These are phyloP conservation scores for Melipona beecheii DNA, from an alignment of 2,888 invertebrate species.

Conservation along the genomic window DNA sequence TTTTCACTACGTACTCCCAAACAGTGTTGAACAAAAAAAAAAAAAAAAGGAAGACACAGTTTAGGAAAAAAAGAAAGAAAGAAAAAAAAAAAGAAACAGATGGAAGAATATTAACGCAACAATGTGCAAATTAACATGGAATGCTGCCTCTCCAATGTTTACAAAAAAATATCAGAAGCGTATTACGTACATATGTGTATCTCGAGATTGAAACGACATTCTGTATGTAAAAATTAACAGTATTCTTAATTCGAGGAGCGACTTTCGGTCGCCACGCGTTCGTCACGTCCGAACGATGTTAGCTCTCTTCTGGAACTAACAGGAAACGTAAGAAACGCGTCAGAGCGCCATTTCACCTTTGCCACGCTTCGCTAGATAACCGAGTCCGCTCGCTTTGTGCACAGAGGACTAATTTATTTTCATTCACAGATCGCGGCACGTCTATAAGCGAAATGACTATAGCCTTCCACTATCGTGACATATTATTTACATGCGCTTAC, in stretches of 20 bases:
- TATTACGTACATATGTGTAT: conserved; percentile 12
- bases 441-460: not conserved
- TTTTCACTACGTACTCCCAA: not conserved
- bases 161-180: conserved; percentile 31
- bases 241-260: not conserved
- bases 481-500: not conserved
- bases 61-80: not conserved
- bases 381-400: not conserved
- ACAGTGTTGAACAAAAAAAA: not conserved
- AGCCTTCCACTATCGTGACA: conserved; percentile 7
- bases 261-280: not conserved
- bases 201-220: conserved; percentile 1
- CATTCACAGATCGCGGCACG: not conserved
- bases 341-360: conserved; percentile 8
- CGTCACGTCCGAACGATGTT: conserved; percentile 40
- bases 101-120: not conserved
- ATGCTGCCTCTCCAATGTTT: conserved; percentile 58
- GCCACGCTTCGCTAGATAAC: not conserved
- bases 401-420: conserved; percentile 25
- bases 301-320: conserved; percentile 50
- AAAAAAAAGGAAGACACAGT: not conserved
- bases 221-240: not conserved
- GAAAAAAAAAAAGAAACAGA: not conserved
- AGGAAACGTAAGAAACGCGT: not conserved
- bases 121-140: conserved; percentile 39